A percentile compares a stretch with the other conserved stretches of the same genome.
Evolutionary conservation across 2,113 vertebrate genomes (phyloP).

Genomic region (Porphyrio hochstetteri): DNA sequence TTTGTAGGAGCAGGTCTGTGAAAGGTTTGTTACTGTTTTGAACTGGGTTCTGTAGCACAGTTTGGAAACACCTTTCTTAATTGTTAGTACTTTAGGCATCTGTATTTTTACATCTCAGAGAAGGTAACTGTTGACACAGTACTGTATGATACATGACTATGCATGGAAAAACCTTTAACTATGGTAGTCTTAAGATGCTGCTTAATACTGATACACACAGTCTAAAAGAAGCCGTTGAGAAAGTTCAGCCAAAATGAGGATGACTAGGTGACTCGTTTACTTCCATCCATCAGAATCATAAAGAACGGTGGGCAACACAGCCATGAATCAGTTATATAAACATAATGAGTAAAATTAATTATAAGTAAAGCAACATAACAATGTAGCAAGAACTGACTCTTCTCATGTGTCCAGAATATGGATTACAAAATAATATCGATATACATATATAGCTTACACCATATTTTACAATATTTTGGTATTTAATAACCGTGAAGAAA

Average conservation of each 20-base stretch:
- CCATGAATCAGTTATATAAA: conserved; percentile 4
- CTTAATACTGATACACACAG: not conserved
- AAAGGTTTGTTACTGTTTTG: not conserved
- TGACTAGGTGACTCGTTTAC: conserved; percentile 58
- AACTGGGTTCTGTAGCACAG: not conserved
- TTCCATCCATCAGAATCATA: conserved; percentile 48
- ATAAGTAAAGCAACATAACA: not conserved
- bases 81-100: not conserved
- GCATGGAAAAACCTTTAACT: not conserved
- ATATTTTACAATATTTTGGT: not conserved
- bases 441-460: not conserved
- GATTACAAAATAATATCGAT: not conserved
- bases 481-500: not conserved
- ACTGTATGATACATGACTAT: not conserved
- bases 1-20: not conserved
- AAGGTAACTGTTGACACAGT: not conserved
- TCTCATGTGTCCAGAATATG: not conserved
- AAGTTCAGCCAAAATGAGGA: conserved; percentile 20
- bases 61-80: not conserved
- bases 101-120: not conserved
- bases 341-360: not conserved
- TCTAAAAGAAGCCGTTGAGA: not conserved
- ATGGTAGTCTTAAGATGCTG: not conserved
- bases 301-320: conserved; percentile 56
- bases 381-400: not conserved